These are phyloP conservation scores for Oxycera nigricornis DNA, from an alignment of 2,888 invertebrate genomes.

Conservation along the genomic window DNA sequence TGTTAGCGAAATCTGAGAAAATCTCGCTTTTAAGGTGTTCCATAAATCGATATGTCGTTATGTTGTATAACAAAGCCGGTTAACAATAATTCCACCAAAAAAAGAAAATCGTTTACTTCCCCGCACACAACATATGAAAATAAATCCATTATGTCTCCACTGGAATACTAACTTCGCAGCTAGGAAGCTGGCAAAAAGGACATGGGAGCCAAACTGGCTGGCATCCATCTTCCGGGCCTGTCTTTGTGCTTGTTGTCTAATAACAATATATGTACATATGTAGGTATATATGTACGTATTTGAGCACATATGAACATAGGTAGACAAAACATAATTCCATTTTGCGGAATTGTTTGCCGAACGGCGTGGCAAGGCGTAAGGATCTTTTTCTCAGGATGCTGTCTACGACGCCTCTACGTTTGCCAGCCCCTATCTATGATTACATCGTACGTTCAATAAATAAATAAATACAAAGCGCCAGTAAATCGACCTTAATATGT, in stretches of 20 bases:
- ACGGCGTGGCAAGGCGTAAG: not conserved
- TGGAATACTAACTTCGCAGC: slow-evolving; percentile 31
- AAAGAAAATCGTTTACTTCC: slow-evolving; percentile 22
- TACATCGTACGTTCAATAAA: slow-evolving; percentile 36
- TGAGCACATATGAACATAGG: not conserved
- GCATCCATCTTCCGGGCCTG: not conserved
- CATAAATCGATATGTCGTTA: slow-evolving; percentile 8
- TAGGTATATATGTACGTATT: not conserved
- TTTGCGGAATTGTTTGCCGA: not conserved
- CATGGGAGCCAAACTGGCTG: slow-evolving; percentile 11
- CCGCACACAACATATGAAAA: slow-evolving; percentile 11
- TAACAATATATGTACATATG: too few species aligned
- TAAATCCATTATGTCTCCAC: slow-evolving; percentile 34
- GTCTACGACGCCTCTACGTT: not conserved
- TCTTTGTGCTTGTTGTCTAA: not conserved
- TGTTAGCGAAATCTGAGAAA: slow-evolving; percentile 9
- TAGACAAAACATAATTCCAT: slow-evolving; percentile 3
- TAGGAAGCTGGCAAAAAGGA: not conserved
- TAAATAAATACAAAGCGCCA: slow-evolving; percentile 38
- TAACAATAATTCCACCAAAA: slow-evolving; percentile 13
- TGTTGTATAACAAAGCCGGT: not conserved
- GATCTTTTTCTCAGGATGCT: not conserved
- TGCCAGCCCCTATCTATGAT: slow-evolving; percentile 2
- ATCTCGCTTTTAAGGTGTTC: slow-evolving; percentile 5
- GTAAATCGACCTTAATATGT: slow-evolving; percentile 38